A percentile compares a stretch with the other conserved stretches of the same genome.
phyloP scores from a whole-genome alignment of 2,888 invertebrate genomes.

The Stenodera caucasica region DNA sequence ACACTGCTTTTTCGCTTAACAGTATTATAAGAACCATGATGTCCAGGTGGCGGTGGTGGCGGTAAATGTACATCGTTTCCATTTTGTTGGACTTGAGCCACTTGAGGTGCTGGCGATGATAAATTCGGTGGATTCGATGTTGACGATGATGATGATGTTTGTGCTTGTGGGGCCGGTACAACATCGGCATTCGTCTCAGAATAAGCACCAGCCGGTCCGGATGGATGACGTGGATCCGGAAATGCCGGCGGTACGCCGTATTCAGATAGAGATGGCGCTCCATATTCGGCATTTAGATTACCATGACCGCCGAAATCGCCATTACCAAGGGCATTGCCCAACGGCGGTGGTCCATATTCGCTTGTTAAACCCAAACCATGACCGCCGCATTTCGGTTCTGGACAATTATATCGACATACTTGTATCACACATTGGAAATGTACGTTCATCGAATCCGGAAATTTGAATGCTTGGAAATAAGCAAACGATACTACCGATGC shows the following conservation, averaged over 20 bases:
- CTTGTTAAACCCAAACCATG: conserved; percentile 62
- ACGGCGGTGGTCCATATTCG: conserved; percentile 68
- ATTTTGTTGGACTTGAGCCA: conserved; percentile 57
- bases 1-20: conserved; percentile 76
- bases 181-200: conserved; percentile 81
- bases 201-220: conserved; percentile 79
- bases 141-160: conserved; percentile 68
- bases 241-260: conserved; percentile 79
- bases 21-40: conserved; percentile 77
- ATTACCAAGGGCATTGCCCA: conserved; percentile 47
- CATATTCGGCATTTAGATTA: conserved; percentile 65
- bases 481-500: conserved; percentile 94
- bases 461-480: conserved; percentile 96
- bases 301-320: conserved; percentile 55
- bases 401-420: conserved; percentile 91
- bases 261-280: conserved; percentile 68
- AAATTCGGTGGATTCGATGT: conserved; percentile 67
- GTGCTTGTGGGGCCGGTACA: conserved; percentile 80
- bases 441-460: conserved; percentile 96
- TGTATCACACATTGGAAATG: conserved; percentile 97
- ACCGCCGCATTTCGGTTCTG: conserved; percentile 83
- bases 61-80: conserved; percentile 73
- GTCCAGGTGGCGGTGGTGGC: conserved; percentile 83
- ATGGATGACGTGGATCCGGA: conserved; percentile 86
- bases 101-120: conserved; percentile 60